phyloP scores from a whole-genome alignment of 2,888 invertebrate species.

The Conchocele bisecta region DNA sequence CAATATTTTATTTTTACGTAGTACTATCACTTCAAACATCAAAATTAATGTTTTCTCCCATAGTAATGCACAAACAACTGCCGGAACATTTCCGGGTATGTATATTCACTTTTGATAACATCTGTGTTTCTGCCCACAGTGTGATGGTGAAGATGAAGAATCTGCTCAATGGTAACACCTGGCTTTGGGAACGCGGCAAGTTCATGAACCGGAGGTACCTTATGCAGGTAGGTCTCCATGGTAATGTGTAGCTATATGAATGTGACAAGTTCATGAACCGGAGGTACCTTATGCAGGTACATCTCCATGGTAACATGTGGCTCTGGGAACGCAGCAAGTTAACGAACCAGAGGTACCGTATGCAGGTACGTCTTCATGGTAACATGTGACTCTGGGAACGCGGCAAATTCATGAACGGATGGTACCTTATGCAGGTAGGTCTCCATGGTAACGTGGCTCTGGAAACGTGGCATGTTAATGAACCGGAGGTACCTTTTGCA shows the following conservation, averaged over 20 bases:
- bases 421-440: conserved; percentile 82
- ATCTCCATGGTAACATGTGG: conserved; percentile 81
- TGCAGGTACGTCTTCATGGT: conserved; percentile 81
- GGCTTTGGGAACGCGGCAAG: conserved; percentile 83
- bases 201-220: conserved; percentile 82
- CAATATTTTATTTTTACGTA: no score
- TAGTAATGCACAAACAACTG: no score
- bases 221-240: conserved; percentile 81
- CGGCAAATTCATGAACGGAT: conserved; percentile 82
- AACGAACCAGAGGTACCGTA: conserved; percentile 82
- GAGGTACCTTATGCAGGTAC: conserved; percentile 82
- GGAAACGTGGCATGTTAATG: conserved; percentile 81
- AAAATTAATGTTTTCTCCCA: no score
- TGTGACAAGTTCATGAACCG: conserved; percentile 83
- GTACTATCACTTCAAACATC: no score
- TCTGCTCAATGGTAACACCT: conserved; percentile 81
- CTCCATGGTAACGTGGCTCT: no score
- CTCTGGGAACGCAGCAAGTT: conserved; percentile 83
- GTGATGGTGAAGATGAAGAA: conserved; percentile 83
- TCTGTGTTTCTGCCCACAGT: no score
- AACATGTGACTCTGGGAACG: conserved; percentile 83
- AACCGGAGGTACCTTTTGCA: conserved; percentile 82
- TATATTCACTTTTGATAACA: no score
- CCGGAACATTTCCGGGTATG: no score
- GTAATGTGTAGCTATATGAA: conserved; percentile 83